These are phyloP conservation scores for Asarcornis scutulata DNA, from an alignment of 2,113 vertebrate genomes.

Conservation along the genomic window DNA sequence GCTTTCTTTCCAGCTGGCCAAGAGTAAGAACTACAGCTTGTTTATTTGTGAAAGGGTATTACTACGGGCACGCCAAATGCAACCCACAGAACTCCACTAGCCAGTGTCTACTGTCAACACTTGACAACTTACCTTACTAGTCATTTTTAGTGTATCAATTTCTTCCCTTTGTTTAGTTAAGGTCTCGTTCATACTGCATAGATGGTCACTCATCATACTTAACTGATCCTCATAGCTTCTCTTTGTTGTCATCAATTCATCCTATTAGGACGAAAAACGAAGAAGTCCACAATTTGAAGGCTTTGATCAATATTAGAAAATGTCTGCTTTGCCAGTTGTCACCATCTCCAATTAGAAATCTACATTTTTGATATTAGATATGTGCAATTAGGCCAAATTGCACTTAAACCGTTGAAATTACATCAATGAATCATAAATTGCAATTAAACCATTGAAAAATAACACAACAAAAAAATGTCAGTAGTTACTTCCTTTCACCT, in stretches of 20 bases:
- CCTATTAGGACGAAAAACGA: conserved; percentile 73
- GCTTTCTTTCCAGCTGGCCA: neutral
- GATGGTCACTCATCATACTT: conserved; percentile 99
- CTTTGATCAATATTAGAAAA: neutral
- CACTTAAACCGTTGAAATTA: neutral
- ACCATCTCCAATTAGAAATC: neutral
- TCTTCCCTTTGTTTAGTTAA: conserved; percentile 95
- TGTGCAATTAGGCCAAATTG: neutral
- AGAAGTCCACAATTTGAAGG: neutral
- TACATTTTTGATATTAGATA: neutral
- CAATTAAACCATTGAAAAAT: neutral
- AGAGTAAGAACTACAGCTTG: neutral
- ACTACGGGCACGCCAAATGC: neutral
- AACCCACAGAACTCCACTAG: neutral
- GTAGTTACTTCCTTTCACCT: neutral
- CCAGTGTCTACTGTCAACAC: neutral
- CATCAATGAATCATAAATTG: neutral
- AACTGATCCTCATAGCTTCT: conserved; percentile 97
- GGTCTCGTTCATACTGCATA: conserved; percentile 98
- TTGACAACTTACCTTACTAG: conserved; percentile 83
- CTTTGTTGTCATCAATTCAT: conserved; percentile 94
- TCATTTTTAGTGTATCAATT: conserved; percentile 93
- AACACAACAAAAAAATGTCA: neutral
- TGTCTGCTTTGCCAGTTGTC: neutral
- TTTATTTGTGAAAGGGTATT: neutral